Evolutionary conservation across 2,113 vertebrate genomes (phyloP).

Genomic region (Mesocricetus auratus): DNA sequence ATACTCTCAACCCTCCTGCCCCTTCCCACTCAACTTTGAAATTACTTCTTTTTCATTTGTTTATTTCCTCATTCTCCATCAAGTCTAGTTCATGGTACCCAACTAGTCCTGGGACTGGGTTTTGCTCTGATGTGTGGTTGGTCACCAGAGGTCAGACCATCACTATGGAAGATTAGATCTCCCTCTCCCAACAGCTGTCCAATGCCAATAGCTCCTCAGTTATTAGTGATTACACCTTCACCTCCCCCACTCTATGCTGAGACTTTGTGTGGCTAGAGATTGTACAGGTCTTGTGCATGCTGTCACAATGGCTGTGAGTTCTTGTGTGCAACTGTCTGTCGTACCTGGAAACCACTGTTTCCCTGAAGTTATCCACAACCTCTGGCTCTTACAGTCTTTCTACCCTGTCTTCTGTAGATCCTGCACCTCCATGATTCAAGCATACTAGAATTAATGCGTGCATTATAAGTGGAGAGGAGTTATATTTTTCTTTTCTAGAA

Average conservation of each 20-base stretch:
- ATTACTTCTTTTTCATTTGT: neutral
- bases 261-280: neutral
- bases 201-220: neutral
- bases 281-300: neutral
- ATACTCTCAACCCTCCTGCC: neutral
- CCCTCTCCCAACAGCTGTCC: neutral
- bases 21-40: neutral
- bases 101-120: neutral
- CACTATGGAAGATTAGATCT: neutral
- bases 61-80: neutral
- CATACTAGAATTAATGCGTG: neutral
- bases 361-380: neutral
- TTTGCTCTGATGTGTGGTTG: neutral
- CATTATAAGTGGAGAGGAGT: neutral
- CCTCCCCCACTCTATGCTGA: neutral
- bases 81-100: neutral
- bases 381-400: neutral
- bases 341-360: neutral
- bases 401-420: neutral
- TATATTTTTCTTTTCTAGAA: neutral
- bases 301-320: neutral
- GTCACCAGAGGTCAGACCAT: neutral
- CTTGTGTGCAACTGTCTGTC: no score
- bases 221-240: no score
- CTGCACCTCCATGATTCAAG: neutral